Conservation (phyloP, 2,113 vertebrate genomes). For the Lamprotornis superbus region DNA sequence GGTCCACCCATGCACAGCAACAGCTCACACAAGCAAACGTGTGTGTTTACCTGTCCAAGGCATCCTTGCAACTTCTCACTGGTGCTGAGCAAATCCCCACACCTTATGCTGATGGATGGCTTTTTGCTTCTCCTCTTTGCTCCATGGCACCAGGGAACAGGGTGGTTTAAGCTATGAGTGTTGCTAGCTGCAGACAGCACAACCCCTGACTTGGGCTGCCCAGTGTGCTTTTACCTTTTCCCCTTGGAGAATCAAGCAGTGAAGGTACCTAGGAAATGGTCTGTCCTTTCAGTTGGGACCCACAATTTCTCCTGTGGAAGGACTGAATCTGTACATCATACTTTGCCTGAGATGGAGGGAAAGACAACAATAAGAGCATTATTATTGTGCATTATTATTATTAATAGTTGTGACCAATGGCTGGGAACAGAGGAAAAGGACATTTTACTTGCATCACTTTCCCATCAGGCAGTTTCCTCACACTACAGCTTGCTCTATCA, state of each 20-base stretch:
- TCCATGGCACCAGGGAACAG: not conserved
- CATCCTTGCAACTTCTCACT: not conserved
- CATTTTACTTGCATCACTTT: not conserved
- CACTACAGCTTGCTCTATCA: not conserved
- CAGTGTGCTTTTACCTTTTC: not conserved
- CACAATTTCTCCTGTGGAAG: not conserved
- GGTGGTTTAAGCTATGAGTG: not conserved
- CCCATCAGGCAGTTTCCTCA: not conserved
- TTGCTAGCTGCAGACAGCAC: not conserved
- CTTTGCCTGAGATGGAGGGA: not conserved
- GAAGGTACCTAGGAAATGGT: not conserved
- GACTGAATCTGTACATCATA: not conserved
- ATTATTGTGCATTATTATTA: no score
- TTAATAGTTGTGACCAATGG: not conserved
- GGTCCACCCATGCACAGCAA: not conserved
- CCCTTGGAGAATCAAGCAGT: not conserved
- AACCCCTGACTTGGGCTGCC: not conserved
- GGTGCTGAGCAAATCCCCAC: not conserved
- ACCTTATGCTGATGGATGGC: not conserved
- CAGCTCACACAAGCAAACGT: not conserved
- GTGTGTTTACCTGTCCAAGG: not conserved
- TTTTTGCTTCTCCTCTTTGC: not conserved
- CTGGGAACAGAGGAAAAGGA: not conserved
- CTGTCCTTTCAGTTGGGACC: not conserved
- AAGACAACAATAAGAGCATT: not conserved